Base-by-base conservation (phyloP, 1,140 invertebrate genomes). In the Heterodera carotae region DNA sequence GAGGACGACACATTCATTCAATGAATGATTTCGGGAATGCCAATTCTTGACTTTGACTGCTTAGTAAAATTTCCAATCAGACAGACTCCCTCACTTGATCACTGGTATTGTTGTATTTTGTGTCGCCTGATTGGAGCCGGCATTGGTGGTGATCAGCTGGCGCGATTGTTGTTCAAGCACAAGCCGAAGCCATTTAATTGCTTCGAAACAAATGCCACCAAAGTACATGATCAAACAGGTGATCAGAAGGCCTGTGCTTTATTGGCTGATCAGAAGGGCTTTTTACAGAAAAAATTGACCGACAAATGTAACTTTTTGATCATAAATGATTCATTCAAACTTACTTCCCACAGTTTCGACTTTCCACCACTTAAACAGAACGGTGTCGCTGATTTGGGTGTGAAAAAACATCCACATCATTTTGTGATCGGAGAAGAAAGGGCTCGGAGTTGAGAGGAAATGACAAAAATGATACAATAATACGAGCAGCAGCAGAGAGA, bases 401-500 rank as follows among this genome's bases (percentile, higher is more conserved):
- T 83, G 82, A 73, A 83, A 83, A 31, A 69, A 83, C 82, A 83
- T 83, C 82, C 82, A 83, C 81, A 82, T 83, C 34, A 76, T 76
- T 76, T 76, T 76, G 22, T 64, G 34, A 34, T 6, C 62, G 62
- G 62, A 29, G 29, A 29, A 4, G 8, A 27, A 22, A 22, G 62
- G 29, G 29, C 25, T 15, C 25, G 62, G 18, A 66, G 18, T 18
- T 27, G 62, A n/a, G 62, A 12, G 29, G 48, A 43, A 43, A 43
- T 43, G 39, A 43, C 39, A 43, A 43, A 12, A 2, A 43, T 8
- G 22, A 18, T 5, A n/a, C 5, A 18, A 56, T 22, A 15, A 18
- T 18, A 56, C 5, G 15, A 56, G n/a, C n/a, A n/a, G n/a, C n/a
- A n/a, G n/a, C n/a, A 56, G 12, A 22, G 48, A 22, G 48, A 12